Conservation (phyloP, 2,797 vertebrate genomes). For the Pseudopleuronectes americanus region DNA sequence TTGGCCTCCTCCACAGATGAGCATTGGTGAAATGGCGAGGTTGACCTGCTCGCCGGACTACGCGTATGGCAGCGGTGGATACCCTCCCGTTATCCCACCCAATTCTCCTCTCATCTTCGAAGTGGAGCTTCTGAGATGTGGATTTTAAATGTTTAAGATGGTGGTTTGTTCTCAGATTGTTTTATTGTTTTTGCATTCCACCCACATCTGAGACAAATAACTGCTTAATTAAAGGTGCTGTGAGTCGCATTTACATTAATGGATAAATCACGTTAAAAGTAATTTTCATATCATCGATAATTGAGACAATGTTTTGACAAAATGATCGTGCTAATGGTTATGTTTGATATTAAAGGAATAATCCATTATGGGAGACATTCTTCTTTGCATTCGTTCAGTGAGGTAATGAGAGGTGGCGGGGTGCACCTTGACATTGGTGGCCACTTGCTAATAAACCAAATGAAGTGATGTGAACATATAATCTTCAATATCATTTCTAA, state of each 20-base stretch:
- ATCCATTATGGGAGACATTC: neutral
- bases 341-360: constrained; percentile 1
- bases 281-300: constrained; percentile 4
- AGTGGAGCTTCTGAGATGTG: constrained; percentile 84
- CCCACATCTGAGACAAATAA: constrained; percentile 43
- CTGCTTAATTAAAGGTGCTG: constrained; percentile 44
- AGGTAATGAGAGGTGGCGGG: neutral
- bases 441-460: too few relatives aligned
- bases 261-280: constrained; percentile 25
- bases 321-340: neutral
- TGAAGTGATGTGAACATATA: too few relatives aligned
- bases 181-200: constrained; percentile 22
- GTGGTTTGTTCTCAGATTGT: constrained; percentile 13
- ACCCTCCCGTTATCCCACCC: constrained; percentile 87
- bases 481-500: too few relatives aligned
- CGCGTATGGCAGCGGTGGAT: constrained; percentile 87
- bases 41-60: constrained; percentile 91
- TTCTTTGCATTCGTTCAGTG: neutral
- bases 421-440: neutral
- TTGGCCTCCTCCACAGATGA: constrained; percentile 83
- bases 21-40: constrained; percentile 85
- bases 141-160: constrained; percentile 37
- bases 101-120: constrained; percentile 91
- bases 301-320: constrained; percentile 1
- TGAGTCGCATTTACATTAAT: constrained; percentile 41